Conservation (phyloP, 2,797 vertebrate species). For the Pangasius djambal region DNA sequence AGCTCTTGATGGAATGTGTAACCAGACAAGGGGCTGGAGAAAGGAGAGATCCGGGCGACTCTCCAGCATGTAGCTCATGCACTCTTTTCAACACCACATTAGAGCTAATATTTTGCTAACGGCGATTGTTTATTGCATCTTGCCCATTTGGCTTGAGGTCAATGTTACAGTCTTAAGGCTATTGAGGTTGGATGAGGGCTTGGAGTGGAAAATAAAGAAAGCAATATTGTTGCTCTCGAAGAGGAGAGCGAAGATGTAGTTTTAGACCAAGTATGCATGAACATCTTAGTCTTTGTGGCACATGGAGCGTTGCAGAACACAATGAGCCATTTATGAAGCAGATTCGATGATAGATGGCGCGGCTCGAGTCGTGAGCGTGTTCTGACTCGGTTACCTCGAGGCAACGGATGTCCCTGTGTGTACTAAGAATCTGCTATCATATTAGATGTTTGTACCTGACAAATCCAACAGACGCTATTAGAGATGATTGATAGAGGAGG, state of each 20-base stretch:
- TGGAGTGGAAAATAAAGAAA: constrained; percentile 6
- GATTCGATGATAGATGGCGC: constrained; percentile 29
- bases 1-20: constrained; percentile 47
- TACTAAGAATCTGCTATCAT: not conserved
- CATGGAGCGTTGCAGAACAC: constrained; percentile 27
- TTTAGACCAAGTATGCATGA: constrained; percentile 4
- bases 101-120: constrained; percentile 31
- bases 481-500: constrained; percentile 16
- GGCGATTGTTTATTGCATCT: constrained; percentile 25
- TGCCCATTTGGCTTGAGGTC: constrained; percentile 28
- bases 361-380: constrained; percentile 11
- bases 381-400: constrained; percentile 20
- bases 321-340: constrained; percentile 31
- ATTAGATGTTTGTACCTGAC: constrained; percentile 16
- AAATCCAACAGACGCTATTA: constrained; percentile 21
- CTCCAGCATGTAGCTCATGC: constrained; percentile 31
- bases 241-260: not conserved
- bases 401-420: not conserved
- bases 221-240: not conserved
- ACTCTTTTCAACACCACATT: constrained; percentile 33
- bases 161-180: constrained; percentile 22
- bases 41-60: constrained; percentile 45
- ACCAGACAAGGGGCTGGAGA: constrained; percentile 52
- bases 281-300: constrained; percentile 20
- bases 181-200: constrained; percentile 25